Evolutionary conservation across 2,797 vertebrate genomes (phyloP).

Genomic region (Sebastes oblongus): DNA sequence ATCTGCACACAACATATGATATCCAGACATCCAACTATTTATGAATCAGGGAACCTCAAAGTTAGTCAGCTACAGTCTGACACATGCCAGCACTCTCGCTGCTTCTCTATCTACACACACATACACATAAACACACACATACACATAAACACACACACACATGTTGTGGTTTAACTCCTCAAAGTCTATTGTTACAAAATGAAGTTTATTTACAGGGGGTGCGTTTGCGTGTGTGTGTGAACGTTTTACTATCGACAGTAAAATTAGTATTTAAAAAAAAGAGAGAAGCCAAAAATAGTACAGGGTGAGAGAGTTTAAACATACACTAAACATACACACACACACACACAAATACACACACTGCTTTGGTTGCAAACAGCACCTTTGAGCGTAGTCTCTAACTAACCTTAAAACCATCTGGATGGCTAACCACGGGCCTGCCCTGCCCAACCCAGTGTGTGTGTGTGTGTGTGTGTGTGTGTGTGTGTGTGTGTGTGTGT

Average conservation of each 20-base stretch:
- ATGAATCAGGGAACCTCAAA: constrained; percentile 63
- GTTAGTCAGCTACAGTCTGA: constrained; percentile 52
- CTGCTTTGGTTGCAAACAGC: constrained; percentile 61
- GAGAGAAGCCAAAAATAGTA: constrained; percentile 57
- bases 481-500: constrained; percentile 26
- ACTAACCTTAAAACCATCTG: constrained; percentile 82
- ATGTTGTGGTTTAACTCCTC: constrained; percentile 16
- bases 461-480: constrained; percentile 32
- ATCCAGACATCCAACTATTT: constrained; percentile 66
- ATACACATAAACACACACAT: neutral
- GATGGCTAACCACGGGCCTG: constrained; percentile 71
- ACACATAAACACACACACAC: constrained; percentile 3
- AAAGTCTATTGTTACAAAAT: constrained; percentile 33
- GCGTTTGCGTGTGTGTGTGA: constrained; percentile 10
- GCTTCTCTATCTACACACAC: neutral
- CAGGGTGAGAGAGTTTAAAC: constrained; percentile 52
- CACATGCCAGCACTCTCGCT: constrained; percentile 17
- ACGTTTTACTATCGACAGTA: constrained; percentile 38
- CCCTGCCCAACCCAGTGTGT: constrained; percentile 70
- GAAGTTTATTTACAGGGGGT: neutral
- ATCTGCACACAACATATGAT: constrained; percentile 59
- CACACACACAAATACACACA: neutral
- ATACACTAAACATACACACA: constrained; percentile 16
- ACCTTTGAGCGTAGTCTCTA: constrained; percentile 75
- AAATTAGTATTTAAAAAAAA: constrained; percentile 44